Percentiles rank a stretch among this genome's conserved stretches.
These are phyloP conservation scores for Trematomus bernacchii DNA, from an alignment of 2,797 vertebrate species.

Conservation along the genomic window DNA sequence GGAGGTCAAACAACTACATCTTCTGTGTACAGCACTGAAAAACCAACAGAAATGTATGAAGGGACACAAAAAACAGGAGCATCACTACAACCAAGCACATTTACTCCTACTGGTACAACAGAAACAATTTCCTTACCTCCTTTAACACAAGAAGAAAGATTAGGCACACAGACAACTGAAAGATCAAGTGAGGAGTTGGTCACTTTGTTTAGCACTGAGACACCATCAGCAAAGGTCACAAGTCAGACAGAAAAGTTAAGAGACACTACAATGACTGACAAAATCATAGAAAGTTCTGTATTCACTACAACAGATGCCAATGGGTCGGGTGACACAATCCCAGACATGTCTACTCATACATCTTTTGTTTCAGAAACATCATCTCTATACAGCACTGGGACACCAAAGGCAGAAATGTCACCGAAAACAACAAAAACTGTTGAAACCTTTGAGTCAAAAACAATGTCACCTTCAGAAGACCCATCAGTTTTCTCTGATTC, in stretches of 20 bases:
- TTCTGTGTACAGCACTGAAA: conserved; percentile 17
- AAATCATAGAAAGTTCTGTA: not conserved
- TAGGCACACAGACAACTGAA: not conserved
- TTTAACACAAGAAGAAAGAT: not conserved
- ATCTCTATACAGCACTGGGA: not conserved
- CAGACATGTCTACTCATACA: not conserved
- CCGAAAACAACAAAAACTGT: not conserved
- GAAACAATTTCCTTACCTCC: not conserved
- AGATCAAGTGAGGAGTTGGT: not conserved
- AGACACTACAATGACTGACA: not conserved
- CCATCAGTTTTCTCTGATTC: too few relatives aligned
- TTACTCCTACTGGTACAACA: not conserved
- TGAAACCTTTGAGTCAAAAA: not conserved
- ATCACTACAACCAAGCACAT: not conserved
- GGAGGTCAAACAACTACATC: not conserved
- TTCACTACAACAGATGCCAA: not conserved
- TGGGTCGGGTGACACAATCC: not conserved
- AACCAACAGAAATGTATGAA: conserved; percentile 11
- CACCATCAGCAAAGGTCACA: not conserved
- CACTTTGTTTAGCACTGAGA: conserved; percentile 26
- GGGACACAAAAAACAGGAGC: not conserved
- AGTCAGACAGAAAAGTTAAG: not conserved
- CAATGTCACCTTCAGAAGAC: too few relatives aligned
- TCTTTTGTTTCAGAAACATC: not conserved
- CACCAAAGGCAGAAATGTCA: not conserved